These are phyloP conservation scores for Falco rusticolus DNA, from an alignment of 2,797 vertebrate species.

Conservation along the genomic window DNA sequence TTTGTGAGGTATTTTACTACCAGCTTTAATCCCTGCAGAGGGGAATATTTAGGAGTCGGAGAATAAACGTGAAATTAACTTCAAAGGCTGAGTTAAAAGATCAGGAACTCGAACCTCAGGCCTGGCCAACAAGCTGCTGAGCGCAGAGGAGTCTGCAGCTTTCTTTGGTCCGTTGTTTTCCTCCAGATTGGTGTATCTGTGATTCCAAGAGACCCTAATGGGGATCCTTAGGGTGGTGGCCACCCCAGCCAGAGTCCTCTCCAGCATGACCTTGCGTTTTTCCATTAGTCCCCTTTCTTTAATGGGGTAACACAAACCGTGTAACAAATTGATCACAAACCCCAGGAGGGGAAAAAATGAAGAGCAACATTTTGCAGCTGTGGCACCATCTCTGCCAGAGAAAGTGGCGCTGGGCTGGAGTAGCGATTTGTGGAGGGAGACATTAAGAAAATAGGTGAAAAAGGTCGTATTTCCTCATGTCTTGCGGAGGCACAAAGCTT, in stretches of 20 bases:
- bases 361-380: background rate
- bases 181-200: background rate
- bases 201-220: background rate
- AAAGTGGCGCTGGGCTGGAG: background rate
- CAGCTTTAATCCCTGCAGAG: conserved; percentile 47
- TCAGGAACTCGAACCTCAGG: background rate
- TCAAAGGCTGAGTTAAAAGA: conserved; percentile 34
- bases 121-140: background rate
- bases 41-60: background rate
- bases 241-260: background rate
- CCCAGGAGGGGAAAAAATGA: background rate
- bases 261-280: background rate
- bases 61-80: conserved; percentile 20
- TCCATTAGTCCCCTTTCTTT: background rate
- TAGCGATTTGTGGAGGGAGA: background rate
- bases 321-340: background rate
- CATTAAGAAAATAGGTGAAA: background rate
- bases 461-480: background rate
- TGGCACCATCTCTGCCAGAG: background rate
- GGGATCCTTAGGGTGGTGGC: background rate
- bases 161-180: background rate
- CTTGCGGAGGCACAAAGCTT: background rate
- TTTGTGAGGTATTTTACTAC: conserved; percentile 39
- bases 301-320: background rate
- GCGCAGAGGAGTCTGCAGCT: background rate